Base-by-base conservation (phyloP, 2,113 vertebrate genomes). In the Stictonetta naevosa region DNA sequence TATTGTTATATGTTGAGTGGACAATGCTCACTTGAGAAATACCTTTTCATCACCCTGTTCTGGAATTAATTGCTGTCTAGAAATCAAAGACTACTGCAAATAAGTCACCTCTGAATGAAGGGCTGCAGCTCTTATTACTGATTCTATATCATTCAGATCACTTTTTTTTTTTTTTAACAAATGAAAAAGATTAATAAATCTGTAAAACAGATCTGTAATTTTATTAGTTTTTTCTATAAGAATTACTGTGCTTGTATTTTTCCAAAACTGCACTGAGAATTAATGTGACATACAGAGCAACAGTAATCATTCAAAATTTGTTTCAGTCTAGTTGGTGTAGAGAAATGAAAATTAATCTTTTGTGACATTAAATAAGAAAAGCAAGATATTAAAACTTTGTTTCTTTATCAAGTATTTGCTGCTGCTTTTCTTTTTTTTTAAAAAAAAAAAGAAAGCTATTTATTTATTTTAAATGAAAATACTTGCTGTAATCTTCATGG, bases 261-360 rank as follows among this genome's bases (percentile, higher is more conserved):
- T 42, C 52, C 66, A 21, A 64, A 56, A 53, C 48, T 73, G 11
- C 17, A 31, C 1, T 4, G 3, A 60, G 38, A 44, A 38, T 81
- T 67, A 53, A 68, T 66, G 31, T 80, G 64, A 38, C 38, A 40
- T 53, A 14, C 3, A 90, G 15, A 62, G 9, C 17, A 81, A 19
- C 46, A 88, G 34, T 69, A 12, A 11, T 33, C 75, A 80, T 29
- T 91, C 18, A 52, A 12, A 46, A 20, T 15, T 83, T 60, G 90
- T 90, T 67, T 28, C 68, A 44, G 17, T 83, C 38, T 86, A 14
- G 26, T 66, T 90, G 93, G 14, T 79, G 8, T 78, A 68, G 38
- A 72, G 55, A 87, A 91, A 88, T 80, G 7, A 86, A 83, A 75
- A 86, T 33, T 68, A 66, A 82, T 74, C 28, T 60, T 94, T 92